A percentile compares a stretch with the other conserved stretches of the same genome.
Evolutionary conservation across 2,888 invertebrate genomes (phyloP).

Genomic region (Andrena fulva): DNA sequence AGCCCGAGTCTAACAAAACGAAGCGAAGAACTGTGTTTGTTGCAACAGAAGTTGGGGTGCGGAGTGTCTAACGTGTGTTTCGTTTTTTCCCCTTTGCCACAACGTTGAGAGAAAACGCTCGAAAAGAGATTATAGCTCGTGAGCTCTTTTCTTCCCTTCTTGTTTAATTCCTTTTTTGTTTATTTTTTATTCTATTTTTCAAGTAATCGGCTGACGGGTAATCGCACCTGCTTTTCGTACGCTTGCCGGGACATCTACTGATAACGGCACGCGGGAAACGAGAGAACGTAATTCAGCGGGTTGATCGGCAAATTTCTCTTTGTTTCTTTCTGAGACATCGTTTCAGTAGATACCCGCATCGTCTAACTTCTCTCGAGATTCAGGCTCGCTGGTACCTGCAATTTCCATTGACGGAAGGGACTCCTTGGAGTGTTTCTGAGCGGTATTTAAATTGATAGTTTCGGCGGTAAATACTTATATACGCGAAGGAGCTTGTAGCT

Average conservation of each 20-base stretch:
- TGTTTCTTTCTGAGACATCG: background rate
- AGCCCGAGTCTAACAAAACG: conserved; percentile 60
- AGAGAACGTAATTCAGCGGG: too few relatives aligned
- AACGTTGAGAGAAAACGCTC: background rate
- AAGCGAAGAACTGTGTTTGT: conserved; percentile 81
- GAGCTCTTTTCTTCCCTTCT: background rate
- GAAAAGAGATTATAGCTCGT: background rate
- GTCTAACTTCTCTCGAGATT: conserved; percentile 38
- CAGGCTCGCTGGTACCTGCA: background rate
- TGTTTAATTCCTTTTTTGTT: background rate
- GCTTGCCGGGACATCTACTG: conserved; percentile 36
- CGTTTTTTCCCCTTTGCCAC: conserved; percentile 4
- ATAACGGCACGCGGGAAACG: background rate
- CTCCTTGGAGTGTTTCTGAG: too few relatives aligned
- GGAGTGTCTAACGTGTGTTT: conserved; percentile 37
- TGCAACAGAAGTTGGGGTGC: conserved; percentile 72
- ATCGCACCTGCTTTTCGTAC: conserved; percentile 41
- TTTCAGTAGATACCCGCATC: conserved; percentile 28
- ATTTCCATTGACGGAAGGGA: background rate
- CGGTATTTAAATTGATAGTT: too few relatives aligned
- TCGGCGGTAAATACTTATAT: background rate
- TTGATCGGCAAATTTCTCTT: conserved; percentile 3
- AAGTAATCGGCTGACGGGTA: conserved; percentile 17
- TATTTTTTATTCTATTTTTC: background rate
- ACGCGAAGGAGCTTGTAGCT: conserved; percentile 11